Evolutionary conservation across 2,797 vertebrate genomes (phyloP), one percentile per base, ranked within the genome.

Genomic region (Zenarchopterus dispar): DNA sequence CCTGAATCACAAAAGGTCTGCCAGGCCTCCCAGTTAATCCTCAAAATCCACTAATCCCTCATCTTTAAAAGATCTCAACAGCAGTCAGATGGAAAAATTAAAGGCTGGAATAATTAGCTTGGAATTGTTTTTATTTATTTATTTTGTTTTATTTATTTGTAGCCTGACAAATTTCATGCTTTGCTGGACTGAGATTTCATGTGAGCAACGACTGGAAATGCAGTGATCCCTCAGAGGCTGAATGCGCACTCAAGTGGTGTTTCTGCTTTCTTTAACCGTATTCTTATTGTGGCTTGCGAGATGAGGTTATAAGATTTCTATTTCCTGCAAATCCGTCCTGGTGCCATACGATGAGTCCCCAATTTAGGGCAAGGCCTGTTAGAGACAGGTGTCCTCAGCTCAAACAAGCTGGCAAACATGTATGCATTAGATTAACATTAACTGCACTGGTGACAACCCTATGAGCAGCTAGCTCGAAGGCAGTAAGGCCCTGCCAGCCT

Each of bases 11-110:
- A 10, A 82, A 81, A 91, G 90, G 88, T 91, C 91, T 93, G 92
- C 90, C 91, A 92, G 88, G 87, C 87, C 84, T 84, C 55, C 55
- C 3, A 67, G 82, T 85, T 93, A 91, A 93, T 91, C 53, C 88
- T 85, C 64, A 82, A 91, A 92, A 92, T 92, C 92, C 91, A 72
- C 83, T 93, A 94, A 94, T 94, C 92, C 93, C 75, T 75, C 84
- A 84, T 85, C 83, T 91, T 91, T 90, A 90, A 88, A 74, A 81
- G 80, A 90, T 91, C 89, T 87, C 86, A 59, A 82, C 78, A 52
- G 88, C 89, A 88, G 86, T 83, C 62, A 76, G 85, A 84, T 87
- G 83, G 84, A 87, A 88, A 88, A 91, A 91, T 92, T 93, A 91
- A 88, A 90, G 86, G 74, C 75, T 73, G 75, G 82, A 89, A 90